These are phyloP conservation scores for Prosopocoilus inquinatus DNA, from an alignment of 2,888 invertebrate genomes.

Conservation along the genomic window DNA sequence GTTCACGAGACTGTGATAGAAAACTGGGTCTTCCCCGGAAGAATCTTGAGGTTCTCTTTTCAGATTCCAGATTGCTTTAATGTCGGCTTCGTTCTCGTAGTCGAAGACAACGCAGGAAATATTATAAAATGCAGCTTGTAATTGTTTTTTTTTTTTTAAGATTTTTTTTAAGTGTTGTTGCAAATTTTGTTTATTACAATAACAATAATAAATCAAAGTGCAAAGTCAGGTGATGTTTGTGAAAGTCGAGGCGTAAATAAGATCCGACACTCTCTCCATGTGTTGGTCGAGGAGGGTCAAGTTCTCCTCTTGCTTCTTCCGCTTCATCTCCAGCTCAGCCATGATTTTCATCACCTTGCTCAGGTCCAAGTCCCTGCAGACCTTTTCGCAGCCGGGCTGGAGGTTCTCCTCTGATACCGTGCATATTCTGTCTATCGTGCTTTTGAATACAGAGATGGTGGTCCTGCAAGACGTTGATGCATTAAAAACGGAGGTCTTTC, in stretches of 20 bases:
- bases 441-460: not conserved
- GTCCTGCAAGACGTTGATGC: not conserved
- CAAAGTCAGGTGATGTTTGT: too few species aligned
- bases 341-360: not conserved
- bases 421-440: not conserved
- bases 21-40: slow-evolving; percentile 63
- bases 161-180: too few species aligned
- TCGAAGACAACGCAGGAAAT: slow-evolving; percentile 67
- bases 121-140: slow-evolving; percentile 54
- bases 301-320: not conserved
- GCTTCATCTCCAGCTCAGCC: not conserved
- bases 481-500: too few species aligned
- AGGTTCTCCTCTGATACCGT: not conserved
- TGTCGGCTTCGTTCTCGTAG: slow-evolving; percentile 58
- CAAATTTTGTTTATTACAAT: too few species aligned
- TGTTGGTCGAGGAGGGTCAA: not conserved
- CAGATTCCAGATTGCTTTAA: slow-evolving; percentile 54
- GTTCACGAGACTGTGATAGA: slow-evolving; percentile 61
- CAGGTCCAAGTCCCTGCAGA: not conserved
- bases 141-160: too few species aligned
- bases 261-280: not conserved
- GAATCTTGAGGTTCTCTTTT: slow-evolving; percentile 59
- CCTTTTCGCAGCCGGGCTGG: not conserved
- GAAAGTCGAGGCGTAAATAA: not conserved
- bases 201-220: too few species aligned